Evolutionary conservation across 1,140 invertebrate genomes (phyloP), one percentile per base, ranked within the genome.

Genomic region (Drosophila kikkawai): DNA sequence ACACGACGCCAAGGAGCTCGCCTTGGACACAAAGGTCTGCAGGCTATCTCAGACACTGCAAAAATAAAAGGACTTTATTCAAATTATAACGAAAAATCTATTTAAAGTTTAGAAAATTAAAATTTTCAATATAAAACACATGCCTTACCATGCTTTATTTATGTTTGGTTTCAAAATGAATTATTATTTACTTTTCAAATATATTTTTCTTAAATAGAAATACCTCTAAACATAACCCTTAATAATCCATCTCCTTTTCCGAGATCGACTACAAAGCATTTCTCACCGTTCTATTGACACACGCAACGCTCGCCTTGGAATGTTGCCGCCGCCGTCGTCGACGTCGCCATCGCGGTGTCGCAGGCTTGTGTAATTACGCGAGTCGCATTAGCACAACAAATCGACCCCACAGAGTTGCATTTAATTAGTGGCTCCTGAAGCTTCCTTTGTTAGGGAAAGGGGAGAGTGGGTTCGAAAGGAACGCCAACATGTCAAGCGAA

Each of bases 381-480:
- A 81, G 56, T 59, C 70, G 70, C 82, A 85, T 85, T 85, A 85
- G 82, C 82, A 81, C 83, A 83, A 88, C 85, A 88, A 88, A 90
- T 88, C 84, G 85, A 81, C 84, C 83, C 74, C 66, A 82, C 63
- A 69, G 70, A 60, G 77, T 74, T 88, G 84, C 68, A 88, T 88
- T 88, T 88, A 88, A 88, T 88, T 88, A 88, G 84, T 84, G 71
- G 48, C 65, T 68, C 34, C 48, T 6, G 26, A 29, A 29, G 44
- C 51, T 4, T 41, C 36, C 2, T 4, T 7, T 34, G 7, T 11
- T 12, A 4, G 19, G 17, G 32, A 11, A 19, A 29, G 4, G 0
- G 44, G 17, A 29, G 11, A 22, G 22, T 22, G 22, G 26, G 26
- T 6, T 26, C 6, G 8, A 61, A 74, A 57, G 55, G 66, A 66